A percentile compares a stretch with the other conserved stretches of the same genome.
phyloP scores from a whole-genome alignment of 1,140 invertebrate species.

The Cepaea nemoralis region DNA sequence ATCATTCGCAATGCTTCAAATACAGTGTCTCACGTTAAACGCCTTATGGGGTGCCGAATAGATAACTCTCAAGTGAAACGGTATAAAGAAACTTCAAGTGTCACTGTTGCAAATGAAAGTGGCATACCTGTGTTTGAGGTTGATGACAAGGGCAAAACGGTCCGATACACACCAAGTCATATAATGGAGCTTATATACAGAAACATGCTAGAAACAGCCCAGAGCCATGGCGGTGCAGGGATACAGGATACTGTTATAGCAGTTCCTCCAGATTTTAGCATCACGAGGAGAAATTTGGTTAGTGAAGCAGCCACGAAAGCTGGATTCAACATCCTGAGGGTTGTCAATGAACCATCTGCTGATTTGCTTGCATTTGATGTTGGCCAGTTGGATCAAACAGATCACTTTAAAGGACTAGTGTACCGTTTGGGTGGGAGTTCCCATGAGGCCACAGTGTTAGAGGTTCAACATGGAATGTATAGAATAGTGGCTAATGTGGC shows the following conservation, averaged over 20 bases:
- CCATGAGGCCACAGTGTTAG: slow-evolving; percentile 78
- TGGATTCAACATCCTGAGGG: slow-evolving; percentile 79
- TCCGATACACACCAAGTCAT: slow-evolving; percentile 76
- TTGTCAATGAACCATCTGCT: slow-evolving; percentile 74
- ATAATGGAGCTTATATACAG: slow-evolving; percentile 78
- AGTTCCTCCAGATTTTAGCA: slow-evolving; percentile 79
- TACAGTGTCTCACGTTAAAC: slow-evolving; percentile 80
- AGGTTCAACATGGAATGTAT: slow-evolving; percentile 78
- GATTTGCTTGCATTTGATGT: slow-evolving; percentile 74
- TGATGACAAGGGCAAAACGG: slow-evolving; percentile 75
- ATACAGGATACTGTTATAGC: slow-evolving; percentile 78
- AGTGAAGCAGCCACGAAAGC: slow-evolving; percentile 78
- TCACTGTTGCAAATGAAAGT: slow-evolving; percentile 62
- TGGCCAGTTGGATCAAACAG: slow-evolving; percentile 71
- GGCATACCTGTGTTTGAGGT: slow-evolving; percentile 73
- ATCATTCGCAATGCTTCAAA: slow-evolving; percentile 77
- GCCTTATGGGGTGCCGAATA: slow-evolving; percentile 68
- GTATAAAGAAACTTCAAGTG: slow-evolving; percentile 53
- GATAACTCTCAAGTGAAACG: slow-evolving; percentile 58
- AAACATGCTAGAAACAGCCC: slow-evolving; percentile 79
- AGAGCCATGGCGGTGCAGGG: slow-evolving; percentile 78
- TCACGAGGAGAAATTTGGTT: slow-evolving; percentile 75
- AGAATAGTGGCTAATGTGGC: slow-evolving; percentile 76
- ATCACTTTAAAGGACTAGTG: slow-evolving; percentile 75
- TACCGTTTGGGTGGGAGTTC: slow-evolving; percentile 81